A percentile compares a stretch with the other conserved stretches of the same genome.
Conservation (phyloP, 2,888 invertebrate species). For the Leptopilina syphax region DNA sequence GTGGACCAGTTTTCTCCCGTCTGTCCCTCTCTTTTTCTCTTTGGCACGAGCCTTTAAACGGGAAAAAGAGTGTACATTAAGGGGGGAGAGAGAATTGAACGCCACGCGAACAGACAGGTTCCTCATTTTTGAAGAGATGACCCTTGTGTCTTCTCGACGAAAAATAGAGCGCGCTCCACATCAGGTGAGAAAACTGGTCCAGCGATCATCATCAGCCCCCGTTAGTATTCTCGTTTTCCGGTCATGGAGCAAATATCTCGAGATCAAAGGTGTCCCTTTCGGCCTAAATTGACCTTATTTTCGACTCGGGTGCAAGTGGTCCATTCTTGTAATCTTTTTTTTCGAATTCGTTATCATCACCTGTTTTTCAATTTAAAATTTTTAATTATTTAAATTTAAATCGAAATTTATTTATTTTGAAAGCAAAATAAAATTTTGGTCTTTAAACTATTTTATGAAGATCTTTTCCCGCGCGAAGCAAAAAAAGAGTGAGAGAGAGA, state of each 20-base stretch:
- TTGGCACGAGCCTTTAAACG: conserved; percentile 55
- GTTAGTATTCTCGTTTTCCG: conserved; percentile 28
- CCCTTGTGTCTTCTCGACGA: conserved; percentile 55
- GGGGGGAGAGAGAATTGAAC: conserved; percentile 59
- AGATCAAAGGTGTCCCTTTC: conserved; percentile 50
- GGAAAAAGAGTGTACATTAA: conserved; percentile 46
- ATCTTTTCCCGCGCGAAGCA: too few relatives aligned
- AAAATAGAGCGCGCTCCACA: conserved; percentile 70
- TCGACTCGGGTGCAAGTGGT: conserved; percentile 28
- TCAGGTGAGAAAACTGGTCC: conserved; percentile 76
- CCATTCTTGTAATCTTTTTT: conserved; percentile 1
- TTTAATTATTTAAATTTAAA: too few relatives aligned
- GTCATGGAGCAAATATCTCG: conserved; percentile 29
- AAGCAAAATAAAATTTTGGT: too few relatives aligned
- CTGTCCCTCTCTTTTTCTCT: conserved; percentile 14
- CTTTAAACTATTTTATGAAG: too few relatives aligned
- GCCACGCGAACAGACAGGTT: conserved; percentile 74
- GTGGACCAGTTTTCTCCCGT: conserved; percentile 66
- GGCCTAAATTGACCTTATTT: conserved; percentile 1
- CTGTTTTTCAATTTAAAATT: background rate
- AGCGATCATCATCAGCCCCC: conserved; percentile 49
- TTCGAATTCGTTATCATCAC: background rate
- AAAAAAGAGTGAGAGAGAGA: too few relatives aligned
- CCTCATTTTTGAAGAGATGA: conserved; percentile 52
- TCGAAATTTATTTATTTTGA: too few relatives aligned